Evolutionary conservation across 2,888 invertebrate genomes (phyloP).

Genomic region (Parasteatoda lunata): DNA sequence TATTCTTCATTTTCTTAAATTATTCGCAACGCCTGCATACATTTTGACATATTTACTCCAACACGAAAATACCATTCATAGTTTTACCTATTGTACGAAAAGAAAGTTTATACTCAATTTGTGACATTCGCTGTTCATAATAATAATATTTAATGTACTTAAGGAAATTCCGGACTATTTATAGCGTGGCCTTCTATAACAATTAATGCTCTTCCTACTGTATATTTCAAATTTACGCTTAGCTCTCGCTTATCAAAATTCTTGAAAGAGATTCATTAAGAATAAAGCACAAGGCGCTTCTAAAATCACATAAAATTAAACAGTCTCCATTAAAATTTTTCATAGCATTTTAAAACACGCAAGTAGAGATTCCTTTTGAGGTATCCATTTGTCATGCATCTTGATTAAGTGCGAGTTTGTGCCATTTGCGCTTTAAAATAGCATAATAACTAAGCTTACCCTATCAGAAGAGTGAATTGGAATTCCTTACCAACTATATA

Average conservation of each 20-base stretch:
- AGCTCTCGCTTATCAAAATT: background rate
- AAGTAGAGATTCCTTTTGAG: constrained; percentile 20
- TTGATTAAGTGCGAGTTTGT: constrained; percentile 33
- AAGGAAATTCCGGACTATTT: too few species aligned
- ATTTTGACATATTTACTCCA: too few species aligned
- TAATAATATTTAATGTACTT: too few species aligned
- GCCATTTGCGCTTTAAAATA: constrained; percentile 4
- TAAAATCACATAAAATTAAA: constrained; percentile 29
- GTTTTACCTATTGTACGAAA: too few species aligned
- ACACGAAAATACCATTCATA: too few species aligned
- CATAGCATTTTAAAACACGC: constrained; percentile 29
- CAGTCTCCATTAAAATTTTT: constrained; percentile 55
- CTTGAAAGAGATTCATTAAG: background rate
- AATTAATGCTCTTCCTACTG: background rate
- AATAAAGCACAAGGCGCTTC: background rate
- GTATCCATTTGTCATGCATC: constrained; percentile 42
- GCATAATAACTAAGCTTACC: background rate
- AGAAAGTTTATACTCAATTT: too few species aligned
- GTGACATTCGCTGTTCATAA: too few species aligned
- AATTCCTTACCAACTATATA: background rate
- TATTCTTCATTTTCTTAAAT: too few species aligned
- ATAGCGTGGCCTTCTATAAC: background rate
- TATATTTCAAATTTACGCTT: background rate
- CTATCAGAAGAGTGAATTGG: background rate
- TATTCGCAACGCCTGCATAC: too few species aligned